Percentiles rank a stretch among this genome's conserved stretches.
Conservation (phyloP, 1,140 invertebrate genomes). For the Drosophila prosaltans region DNA sequence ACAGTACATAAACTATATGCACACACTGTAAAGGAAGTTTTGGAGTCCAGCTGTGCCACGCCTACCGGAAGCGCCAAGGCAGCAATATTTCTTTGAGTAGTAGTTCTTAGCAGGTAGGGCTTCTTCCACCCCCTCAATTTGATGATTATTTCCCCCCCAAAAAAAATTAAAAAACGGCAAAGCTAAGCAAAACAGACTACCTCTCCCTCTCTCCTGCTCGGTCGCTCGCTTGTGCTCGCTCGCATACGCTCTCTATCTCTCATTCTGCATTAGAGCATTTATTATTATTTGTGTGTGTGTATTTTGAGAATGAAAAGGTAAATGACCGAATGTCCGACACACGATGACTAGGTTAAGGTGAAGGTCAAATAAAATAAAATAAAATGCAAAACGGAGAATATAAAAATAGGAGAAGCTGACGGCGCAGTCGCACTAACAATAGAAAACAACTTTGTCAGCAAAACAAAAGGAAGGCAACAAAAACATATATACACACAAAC, state of each 20-base stretch:
- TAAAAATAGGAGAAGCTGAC: conserved; percentile 40
- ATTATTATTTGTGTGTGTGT: conserved; percentile 19
- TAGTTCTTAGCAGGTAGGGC: too few species aligned
- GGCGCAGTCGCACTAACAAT: conserved; percentile 74
- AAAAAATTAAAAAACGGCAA: neutral
- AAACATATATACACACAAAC: neutral
- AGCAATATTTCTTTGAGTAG: too few species aligned
- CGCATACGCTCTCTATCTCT: conserved; percentile 6
- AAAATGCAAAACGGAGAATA: conserved; percentile 31
- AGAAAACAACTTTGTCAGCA: conserved; percentile 77
- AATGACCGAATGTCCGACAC: conserved; percentile 83
- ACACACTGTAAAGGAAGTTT: too few species aligned
- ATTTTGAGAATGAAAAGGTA: conserved; percentile 52
- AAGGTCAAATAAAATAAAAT: conserved; percentile 81
- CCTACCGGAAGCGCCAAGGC: too few species aligned
- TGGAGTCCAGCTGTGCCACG: too few species aligned
- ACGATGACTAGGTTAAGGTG: conserved; percentile 83
- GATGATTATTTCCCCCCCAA: too few species aligned
- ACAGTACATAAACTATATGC: too few species aligned
- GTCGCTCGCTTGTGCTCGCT: conserved; percentile 1
- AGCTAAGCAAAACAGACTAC: neutral
- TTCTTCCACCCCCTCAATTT: too few species aligned
- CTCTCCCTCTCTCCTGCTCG: conserved; percentile 3
- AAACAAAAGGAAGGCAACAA: conserved; percentile 27
- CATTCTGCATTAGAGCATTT: conserved; percentile 4